phyloP scores from a whole-genome alignment of 2,797 vertebrate species.

The Brotula barbata region DNA sequence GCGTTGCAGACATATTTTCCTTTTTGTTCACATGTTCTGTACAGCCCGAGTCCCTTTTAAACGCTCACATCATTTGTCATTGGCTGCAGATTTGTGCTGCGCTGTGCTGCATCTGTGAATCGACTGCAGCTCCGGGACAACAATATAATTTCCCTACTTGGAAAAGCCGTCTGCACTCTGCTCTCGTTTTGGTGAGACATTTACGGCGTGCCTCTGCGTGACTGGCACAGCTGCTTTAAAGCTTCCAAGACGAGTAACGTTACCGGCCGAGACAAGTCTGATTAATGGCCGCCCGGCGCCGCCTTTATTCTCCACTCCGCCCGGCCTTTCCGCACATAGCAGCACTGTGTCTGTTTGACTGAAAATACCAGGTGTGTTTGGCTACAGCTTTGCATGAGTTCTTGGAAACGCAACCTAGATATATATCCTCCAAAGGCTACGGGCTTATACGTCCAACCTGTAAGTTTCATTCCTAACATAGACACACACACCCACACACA shows the following conservation, averaged over 20 bases:
- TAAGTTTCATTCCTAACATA: too few species aligned
- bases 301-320: not conserved
- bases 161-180: not conserved
- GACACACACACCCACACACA: too few species aligned
- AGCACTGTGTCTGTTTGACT: not conserved
- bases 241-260: not conserved
- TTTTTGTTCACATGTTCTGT: too few species aligned
- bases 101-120: not conserved
- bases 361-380: not conserved
- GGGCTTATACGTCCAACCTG: too few species aligned
- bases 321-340: not conserved
- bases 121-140: not conserved
- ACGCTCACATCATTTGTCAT: not conserved
- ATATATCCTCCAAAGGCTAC: too few species aligned
- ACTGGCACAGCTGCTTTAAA: not conserved
- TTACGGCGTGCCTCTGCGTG: not conserved
- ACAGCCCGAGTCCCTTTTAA: too few species aligned
- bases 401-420: too few species aligned
- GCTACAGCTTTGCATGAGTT: not conserved
- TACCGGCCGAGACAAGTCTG: not conserved
- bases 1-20: too few species aligned
- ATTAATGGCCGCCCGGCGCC: not conserved
- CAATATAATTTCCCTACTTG: not conserved
- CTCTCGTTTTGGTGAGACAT: not conserved
- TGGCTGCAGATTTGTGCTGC: not conserved